Percentiles rank a stretch among this genome's conserved stretches.
Evolutionary conservation across 2,888 invertebrate genomes (phyloP).

Genomic region (Elgonia sp.): DNA sequence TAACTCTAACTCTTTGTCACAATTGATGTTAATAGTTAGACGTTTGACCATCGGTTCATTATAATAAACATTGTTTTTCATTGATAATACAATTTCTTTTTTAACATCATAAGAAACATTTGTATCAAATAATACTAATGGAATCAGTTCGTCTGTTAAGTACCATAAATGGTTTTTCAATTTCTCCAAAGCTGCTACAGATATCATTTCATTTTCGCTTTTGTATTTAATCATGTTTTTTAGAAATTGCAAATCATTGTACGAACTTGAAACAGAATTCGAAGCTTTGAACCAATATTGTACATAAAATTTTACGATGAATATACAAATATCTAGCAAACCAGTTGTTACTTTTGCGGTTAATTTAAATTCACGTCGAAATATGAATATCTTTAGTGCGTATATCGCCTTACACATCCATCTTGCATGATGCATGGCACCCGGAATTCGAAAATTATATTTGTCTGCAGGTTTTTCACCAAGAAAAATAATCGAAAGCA

Average conservation of each 20-base stretch:
- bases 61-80: neutral
- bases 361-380: constrained; percentile 14
- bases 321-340: constrained; percentile 5
- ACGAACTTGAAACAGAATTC: neutral
- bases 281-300: constrained; percentile 20
- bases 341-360: neutral
- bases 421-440: constrained; percentile 43
- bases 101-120: constrained; percentile 33
- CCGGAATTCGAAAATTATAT: constrained; percentile 25
- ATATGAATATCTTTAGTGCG: constrained; percentile 29
- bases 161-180: constrained; percentile 62
- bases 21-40: neutral
- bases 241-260: neutral
- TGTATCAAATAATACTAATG: constrained; percentile 56
- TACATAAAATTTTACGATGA: constrained; percentile 26
- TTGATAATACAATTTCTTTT: constrained; percentile 21
- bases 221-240: neutral
- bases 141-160: constrained; percentile 46
- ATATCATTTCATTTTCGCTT: constrained; percentile 21
- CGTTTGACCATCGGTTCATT: neutral
- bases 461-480: neutral
- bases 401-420: constrained; percentile 45
- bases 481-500: constrained; percentile 26
- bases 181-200: constrained; percentile 50
- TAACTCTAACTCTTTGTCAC: neutral